Percentiles rank a stretch among this genome's conserved stretches.
Conservation (phyloP, 2,113 vertebrate species). For the Sinocyclocheilus anophthalmus region DNA sequence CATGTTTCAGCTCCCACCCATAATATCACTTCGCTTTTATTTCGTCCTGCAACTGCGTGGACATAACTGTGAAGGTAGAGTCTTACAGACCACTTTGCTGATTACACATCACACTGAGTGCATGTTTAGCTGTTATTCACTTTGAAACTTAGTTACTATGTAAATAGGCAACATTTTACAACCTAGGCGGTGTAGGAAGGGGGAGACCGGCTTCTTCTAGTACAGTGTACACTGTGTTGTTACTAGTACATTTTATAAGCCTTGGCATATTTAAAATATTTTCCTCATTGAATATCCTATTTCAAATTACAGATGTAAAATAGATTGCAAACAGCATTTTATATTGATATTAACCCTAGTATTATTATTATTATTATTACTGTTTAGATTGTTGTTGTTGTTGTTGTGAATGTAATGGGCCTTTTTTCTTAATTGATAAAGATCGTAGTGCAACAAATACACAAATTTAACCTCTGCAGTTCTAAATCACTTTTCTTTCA, state of each 20-base stretch:
- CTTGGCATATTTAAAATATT: not conserved
- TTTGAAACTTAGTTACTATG: slow-evolving; percentile 8
- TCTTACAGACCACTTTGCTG: slow-evolving; percentile 31
- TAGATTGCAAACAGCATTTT: not conserved
- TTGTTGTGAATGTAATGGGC: not conserved
- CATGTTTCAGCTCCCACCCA: slow-evolving; percentile 16
- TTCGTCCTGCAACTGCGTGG: not conserved
- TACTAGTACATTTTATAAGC: not conserved
- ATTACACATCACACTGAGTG: slow-evolving; percentile 39
- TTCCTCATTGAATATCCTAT: not conserved
- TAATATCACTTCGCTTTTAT: slow-evolving; percentile 32
- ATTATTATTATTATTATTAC: no score
- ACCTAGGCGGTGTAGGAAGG: not conserved
- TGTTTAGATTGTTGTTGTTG: not conserved
- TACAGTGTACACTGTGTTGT: not conserved
- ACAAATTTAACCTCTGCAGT: not conserved
- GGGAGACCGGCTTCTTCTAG: not conserved
- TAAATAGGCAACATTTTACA: not conserved
- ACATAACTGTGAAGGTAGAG: not conserved
- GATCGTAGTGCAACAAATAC: not conserved
- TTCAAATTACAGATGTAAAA: not conserved
- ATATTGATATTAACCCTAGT: not conserved
- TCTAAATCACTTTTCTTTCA: not conserved
- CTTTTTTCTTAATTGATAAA: not conserved
- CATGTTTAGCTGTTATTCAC: slow-evolving; percentile 6